Base-by-base conservation (phyloP, 2,113 vertebrate genomes). In the Triplophysa dalaica region DNA sequence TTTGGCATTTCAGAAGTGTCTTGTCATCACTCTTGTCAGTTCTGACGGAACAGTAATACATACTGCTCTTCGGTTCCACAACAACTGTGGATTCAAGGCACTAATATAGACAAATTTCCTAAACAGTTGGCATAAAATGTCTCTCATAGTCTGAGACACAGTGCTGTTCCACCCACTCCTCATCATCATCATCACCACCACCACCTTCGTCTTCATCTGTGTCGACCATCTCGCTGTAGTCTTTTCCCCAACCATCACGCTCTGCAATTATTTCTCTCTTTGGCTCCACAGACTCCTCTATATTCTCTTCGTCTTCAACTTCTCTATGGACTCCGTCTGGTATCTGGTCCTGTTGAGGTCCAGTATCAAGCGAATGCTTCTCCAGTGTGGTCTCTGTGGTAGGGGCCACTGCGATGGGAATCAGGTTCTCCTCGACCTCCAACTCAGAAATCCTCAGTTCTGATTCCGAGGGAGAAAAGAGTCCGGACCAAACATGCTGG, bases 201-300 rank as follows among this genome's bases (percentile, higher is more conserved):
- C 38, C 43, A 8, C 7, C 41, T 0, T 73, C 72, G 13, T 85
- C 83, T 13, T 85, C 80, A 62, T 75, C 78, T n/a, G 50, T 79
- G 52, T 85, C 83, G 17, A 82, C 65, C 72, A 80, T 66, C 56
- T 85, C 66, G 16, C 80, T 82, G 77, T 85, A 85, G 14, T 80
- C 60, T 41, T 81, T 84, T 17, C 22, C 45, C 21, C 62, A 70
- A 2, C n/a, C 24, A 7, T 6, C 17, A 1, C 22, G 52, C 45
- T 45, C 41, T 12, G 45, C 63, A 48, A 67, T 13, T 4, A 8
- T n/a, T 21, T 16, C 12, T 19, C 24, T 43, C 41, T 74, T 33
- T n/a, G 72, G 16, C 14, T 61, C 45, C 45, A 2, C 48, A 21
- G 21, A 4, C 43, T 56, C 58, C 16, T 21, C 6, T 48, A 54